Conservation (phyloP, 2,797 vertebrate species). For the Myripristis murdjan region DNA sequence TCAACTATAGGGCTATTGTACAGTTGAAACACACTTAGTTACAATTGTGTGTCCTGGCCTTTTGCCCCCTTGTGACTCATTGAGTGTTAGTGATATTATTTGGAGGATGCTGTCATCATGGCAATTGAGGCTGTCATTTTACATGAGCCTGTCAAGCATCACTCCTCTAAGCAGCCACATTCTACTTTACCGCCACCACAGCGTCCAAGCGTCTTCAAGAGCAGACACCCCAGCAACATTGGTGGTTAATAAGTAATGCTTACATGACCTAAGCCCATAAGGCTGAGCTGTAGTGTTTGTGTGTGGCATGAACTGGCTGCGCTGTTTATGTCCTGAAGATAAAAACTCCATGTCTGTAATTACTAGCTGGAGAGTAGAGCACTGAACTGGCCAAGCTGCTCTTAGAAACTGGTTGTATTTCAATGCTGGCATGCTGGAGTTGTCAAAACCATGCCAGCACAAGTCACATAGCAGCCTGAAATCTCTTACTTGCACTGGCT, state of each 20-base stretch:
- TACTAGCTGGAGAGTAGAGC: conserved; percentile 65
- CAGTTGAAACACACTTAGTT: conserved; percentile 9
- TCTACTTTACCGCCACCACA: conserved; percentile 28
- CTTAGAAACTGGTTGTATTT: conserved; percentile 67
- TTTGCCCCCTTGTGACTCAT: conserved; percentile 52
- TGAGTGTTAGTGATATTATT: conserved; percentile 48
- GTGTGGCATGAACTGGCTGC: conserved; percentile 62
- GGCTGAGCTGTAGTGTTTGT: conserved; percentile 27
- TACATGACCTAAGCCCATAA: conserved; percentile 49
- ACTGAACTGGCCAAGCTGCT: conserved; percentile 44
- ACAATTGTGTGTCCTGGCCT: conserved; percentile 38
- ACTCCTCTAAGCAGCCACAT: conserved; percentile 43
- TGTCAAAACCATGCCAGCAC: conserved; percentile 60
- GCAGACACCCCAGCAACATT: conserved; percentile 28
- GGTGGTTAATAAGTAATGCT: conserved; percentile 53
- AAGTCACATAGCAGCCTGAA: conserved; percentile 61
- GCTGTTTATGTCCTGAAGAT: conserved; percentile 62
- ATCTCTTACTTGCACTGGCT: conserved; percentile 56
- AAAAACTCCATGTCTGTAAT: conserved; percentile 68
- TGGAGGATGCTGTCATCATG: conserved; percentile 57
- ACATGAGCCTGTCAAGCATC: conserved; percentile 53
- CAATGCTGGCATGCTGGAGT: conserved; percentile 56
- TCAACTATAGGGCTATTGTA: conserved; percentile 8
- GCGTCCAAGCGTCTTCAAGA: conserved; percentile 27
- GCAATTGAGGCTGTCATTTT: conserved; percentile 48